Base-by-base conservation (phyloP, 64 coral and sea anemone species). In the Anthopleura sola region DNA sequence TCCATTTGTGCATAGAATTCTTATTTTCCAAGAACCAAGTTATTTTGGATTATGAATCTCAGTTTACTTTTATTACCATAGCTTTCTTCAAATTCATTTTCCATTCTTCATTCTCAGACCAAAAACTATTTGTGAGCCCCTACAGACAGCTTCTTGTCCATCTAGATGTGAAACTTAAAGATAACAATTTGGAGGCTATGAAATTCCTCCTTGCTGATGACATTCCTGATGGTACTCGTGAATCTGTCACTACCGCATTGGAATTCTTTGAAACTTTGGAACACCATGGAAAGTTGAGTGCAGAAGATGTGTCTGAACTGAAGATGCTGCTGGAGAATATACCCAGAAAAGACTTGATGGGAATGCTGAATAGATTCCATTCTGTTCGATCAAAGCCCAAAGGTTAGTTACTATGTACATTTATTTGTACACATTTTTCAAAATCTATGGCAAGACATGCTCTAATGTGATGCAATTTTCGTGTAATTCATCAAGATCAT, bases 171-270 rank as follows among this genome's bases (percentile, higher is more conserved):
- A 83, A 80, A 90, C 29, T 90, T 17, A 77, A 50, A 6, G 81
- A 90, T 75, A 81, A 90, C 3, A 80, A 90, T n/a, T 83, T 90
- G 60, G 6, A 26, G 6, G 82, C 37, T 68, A 90, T 90, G 88
- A 90, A 90, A 23, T 90, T 90, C 36, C 81, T 90, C 5, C 69
- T 80, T 36, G 33, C 64, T 62, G 32, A 90, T 24, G 55, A 55
- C 32, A 84, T 90, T 37, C 81, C 47, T 36, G 55, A 55, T 29
- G 88, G 82, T 33, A 77, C 68, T 39, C 75, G 75, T 62, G 88
- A 90, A 90, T 33, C 11, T 20, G 53, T 78, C 18, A 26, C 20
- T 74, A 85, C 88, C 17, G 60, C 82, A 31, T 55, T 78, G 75
- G 44, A 78, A 19, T 68, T 90, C 51, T 90, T 90, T 60, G 83